Evolutionary conservation across 92 coral and sea anemone species (phyloP).

Genomic region (Zoanthus sociatus): DNA sequence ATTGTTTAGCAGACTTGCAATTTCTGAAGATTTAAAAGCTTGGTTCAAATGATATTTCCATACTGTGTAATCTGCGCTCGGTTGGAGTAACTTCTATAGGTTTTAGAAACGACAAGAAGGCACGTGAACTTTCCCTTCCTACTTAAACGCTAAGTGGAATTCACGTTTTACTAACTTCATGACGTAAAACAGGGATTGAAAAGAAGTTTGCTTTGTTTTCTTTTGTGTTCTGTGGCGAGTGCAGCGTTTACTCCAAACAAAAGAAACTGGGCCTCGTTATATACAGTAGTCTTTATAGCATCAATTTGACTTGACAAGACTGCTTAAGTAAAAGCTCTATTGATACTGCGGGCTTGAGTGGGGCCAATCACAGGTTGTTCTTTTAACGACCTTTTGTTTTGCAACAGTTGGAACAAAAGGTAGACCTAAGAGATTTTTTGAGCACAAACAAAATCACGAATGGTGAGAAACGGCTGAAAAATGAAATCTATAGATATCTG

Average conservation of each 20-base stretch:
- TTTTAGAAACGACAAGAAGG: neutral
- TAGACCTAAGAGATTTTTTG: slow-evolving; percentile 5
- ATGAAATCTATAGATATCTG: neutral
- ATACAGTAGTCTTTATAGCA: slow-evolving; percentile 11
- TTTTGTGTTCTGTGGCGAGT: slow-evolving; percentile 24
- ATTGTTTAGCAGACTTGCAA: slow-evolving; percentile 6
- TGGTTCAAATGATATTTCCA: neutral
- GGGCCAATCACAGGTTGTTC: slow-evolving; percentile 6
- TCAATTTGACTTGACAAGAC: slow-evolving; percentile 40
- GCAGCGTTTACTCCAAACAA: slow-evolving; percentile 31
- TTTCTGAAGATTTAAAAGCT: slow-evolving; percentile 11
- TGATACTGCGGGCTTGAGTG: slow-evolving; percentile 28
- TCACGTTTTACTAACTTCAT: slow-evolving; percentile 20
- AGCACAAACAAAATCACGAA: slow-evolving; percentile 32
- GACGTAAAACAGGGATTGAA: slow-evolving; percentile 30
- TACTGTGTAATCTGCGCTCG: neutral
- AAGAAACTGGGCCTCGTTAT: slow-evolving; percentile 21
- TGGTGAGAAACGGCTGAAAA: slow-evolving; percentile 20
- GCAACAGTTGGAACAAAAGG: slow-evolving; percentile 25
- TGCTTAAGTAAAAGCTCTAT: slow-evolving; percentile 31
- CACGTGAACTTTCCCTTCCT: neutral
- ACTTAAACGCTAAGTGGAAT: neutral
- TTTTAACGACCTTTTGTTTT: slow-evolving; percentile 25
- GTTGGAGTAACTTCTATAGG: neutral
- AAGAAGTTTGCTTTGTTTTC: slow-evolving; percentile 22